Evolutionary conservation across 2,888 invertebrate genomes (phyloP).

Genomic region (Hypercompe scribonia): DNA sequence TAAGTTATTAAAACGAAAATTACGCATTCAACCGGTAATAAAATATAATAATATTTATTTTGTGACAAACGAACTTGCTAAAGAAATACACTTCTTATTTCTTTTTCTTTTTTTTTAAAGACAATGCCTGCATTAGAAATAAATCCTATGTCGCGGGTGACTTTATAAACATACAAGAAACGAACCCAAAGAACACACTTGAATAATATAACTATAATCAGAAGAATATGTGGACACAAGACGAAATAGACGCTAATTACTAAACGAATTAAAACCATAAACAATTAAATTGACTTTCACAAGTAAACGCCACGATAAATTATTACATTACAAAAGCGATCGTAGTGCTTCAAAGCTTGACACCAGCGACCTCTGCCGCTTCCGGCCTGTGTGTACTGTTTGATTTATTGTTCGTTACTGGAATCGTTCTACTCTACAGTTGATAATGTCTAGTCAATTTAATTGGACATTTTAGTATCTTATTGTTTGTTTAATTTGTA

Average conservation of each 20-base stretch:
- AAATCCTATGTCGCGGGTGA: too few relatives aligned
- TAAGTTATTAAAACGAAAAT: too few relatives aligned
- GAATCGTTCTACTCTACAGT: slow-evolving; percentile 47
- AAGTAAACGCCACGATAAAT: slow-evolving; percentile 34
- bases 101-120: too few relatives aligned
- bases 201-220: not conserved
- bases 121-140: too few relatives aligned
- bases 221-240: not conserved
- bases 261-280: not conserved
- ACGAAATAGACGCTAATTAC: not conserved
- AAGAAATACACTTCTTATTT: too few relatives aligned
- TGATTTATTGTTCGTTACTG: slow-evolving; percentile 60
- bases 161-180: too few relatives aligned
- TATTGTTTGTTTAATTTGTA: slow-evolving; percentile 5
- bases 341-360: slow-evolving; percentile 59
- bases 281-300: slow-evolving; percentile 13
- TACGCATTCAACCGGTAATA: too few relatives aligned
- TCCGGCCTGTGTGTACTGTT: slow-evolving; percentile 54
- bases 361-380: slow-evolving; percentile 61
- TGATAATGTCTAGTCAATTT: slow-evolving; percentile 37
- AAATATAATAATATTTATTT: too few relatives aligned
- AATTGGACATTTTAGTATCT: slow-evolving; percentile 3
- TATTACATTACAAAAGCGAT: slow-evolving; percentile 44
- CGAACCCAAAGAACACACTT: too few relatives aligned
- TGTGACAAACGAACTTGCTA: too few relatives aligned